A percentile compares a stretch with the other conserved stretches of the same genome.
phyloP scores from a whole-genome alignment of 2,888 invertebrate species.

The Zygaena filipendulae region DNA sequence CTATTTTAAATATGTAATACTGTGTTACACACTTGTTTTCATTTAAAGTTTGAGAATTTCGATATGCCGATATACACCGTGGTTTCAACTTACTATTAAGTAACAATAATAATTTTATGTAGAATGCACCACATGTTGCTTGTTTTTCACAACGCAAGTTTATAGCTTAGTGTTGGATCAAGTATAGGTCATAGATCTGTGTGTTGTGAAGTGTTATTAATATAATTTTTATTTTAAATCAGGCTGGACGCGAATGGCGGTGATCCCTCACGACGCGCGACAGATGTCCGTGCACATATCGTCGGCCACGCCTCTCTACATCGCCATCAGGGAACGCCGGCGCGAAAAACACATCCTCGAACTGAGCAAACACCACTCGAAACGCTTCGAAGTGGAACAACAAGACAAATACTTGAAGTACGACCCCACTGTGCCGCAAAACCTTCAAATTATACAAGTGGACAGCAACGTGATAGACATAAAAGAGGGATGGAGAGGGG shows the following conservation, averaged over 20 bases:
- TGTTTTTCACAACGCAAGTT: no score
- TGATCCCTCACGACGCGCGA: slow-evolving; percentile 50
- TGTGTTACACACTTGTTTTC: no score
- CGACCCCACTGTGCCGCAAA: slow-evolving; percentile 51
- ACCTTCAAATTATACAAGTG: slow-evolving; percentile 52
- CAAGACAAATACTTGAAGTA: slow-evolving; percentile 51
- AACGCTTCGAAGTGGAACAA: slow-evolving; percentile 33
- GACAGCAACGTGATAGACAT: slow-evolving; percentile 52
- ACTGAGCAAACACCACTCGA: slow-evolving; percentile 37
- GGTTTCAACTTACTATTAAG: no score
- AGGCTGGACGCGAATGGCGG: slow-evolving; percentile 52
- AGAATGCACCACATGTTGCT: no score
- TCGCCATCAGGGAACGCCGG: slow-evolving; percentile 44
- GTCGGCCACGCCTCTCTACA: slow-evolving; percentile 39
- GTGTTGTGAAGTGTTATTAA: no score
- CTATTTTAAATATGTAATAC: no score
- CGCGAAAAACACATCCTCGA: slow-evolving; percentile 45
- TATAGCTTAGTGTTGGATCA: no score
- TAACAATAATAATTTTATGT: no score
- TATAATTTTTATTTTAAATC: no score
- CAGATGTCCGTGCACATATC: slow-evolving; percentile 43
- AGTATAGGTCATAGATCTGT: no score
- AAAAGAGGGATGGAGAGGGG: slow-evolving; percentile 46
- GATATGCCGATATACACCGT: no score
- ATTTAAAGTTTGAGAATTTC: no score